These are phyloP conservation scores for Heliconius nattereri DNA, from an alignment of 1,140 invertebrate species.

Conservation along the genomic window DNA sequence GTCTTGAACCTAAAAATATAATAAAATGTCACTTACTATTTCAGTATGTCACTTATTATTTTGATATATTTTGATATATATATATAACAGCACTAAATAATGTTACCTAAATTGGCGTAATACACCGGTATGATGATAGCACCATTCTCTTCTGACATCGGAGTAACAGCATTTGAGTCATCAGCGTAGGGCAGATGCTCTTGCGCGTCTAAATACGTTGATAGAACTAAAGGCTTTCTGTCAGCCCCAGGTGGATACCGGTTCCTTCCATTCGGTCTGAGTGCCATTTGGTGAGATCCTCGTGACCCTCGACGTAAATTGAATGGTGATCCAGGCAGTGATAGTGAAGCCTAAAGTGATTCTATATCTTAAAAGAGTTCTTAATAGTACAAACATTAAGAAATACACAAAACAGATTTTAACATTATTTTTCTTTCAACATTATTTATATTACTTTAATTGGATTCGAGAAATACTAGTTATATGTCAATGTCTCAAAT, in stretches of 20 bases:
- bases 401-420: not conserved
- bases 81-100: no score
- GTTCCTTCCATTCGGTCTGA: constrained; percentile 88
- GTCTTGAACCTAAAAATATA: constrained; percentile 86
- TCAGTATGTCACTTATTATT: not conserved
- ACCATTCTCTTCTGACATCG: constrained; percentile 98
- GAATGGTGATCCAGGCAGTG: constrained; percentile 98
- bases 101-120: constrained; percentile 87
- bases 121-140: constrained; percentile 95
- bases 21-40: constrained; percentile 8
- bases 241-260: constrained; percentile 88
- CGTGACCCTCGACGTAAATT: constrained; percentile 93
- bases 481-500: constrained; percentile 37
- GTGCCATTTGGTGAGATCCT: constrained; percentile 94
- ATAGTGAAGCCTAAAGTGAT: constrained; percentile 92
- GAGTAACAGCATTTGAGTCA: constrained; percentile 98
- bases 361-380: constrained; percentile 35
- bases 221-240: constrained; percentile 95
- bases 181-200: constrained; percentile 98
- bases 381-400: constrained; percentile 16
- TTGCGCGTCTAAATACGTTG: constrained; percentile 96
- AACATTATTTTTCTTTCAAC: not conserved
- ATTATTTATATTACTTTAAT: constrained; percentile 18
- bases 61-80: no score
- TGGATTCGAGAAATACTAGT: constrained; percentile 53